A percentile compares a stretch with the other conserved stretches of the same genome.
These are phyloP conservation scores for Pterostichus niger DNA, from an alignment of 2,888 invertebrate genomes.

Conservation along the genomic window DNA sequence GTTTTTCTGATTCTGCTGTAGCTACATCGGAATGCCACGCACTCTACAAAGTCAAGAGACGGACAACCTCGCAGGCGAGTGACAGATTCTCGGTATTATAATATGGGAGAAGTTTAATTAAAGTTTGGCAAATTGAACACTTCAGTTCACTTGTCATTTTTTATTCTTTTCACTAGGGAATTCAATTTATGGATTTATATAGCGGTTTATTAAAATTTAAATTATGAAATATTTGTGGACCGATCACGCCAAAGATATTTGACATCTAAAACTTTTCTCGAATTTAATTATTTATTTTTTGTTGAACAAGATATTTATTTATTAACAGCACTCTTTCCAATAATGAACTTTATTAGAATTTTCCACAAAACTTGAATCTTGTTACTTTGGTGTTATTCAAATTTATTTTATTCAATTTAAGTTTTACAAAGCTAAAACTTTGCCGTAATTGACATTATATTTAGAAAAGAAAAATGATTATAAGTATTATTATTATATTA, in stretches of 20 bases:
- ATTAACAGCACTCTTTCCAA: too few relatives aligned
- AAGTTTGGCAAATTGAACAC: conserved; percentile 33
- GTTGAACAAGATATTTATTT: not conserved
- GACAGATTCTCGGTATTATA: conserved; percentile 15
- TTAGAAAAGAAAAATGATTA: too few relatives aligned
- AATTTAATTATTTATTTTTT: conserved; percentile 23
- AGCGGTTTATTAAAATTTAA: conserved; percentile 50
- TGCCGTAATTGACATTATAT: too few relatives aligned
- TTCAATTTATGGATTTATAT: conserved; percentile 47
- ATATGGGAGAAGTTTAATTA: conserved; percentile 48
- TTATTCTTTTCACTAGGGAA: conserved; percentile 24
- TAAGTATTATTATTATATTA: too few relatives aligned
- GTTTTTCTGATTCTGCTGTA: conserved; percentile 1
- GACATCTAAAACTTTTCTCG: conserved; percentile 32
- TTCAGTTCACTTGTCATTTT: conserved; percentile 37
- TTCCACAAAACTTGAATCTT: too few relatives aligned
- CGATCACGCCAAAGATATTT: not conserved
- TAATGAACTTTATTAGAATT: too few relatives aligned
- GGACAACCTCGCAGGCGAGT: not conserved
- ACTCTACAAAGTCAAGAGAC: conserved; percentile 1
- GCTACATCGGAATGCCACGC: not conserved
- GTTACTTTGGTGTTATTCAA: too few relatives aligned
- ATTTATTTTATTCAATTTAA: too few relatives aligned
- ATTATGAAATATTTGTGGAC: conserved; percentile 24
- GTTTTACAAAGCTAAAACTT: too few relatives aligned